Percentiles rank a stretch among this genome's conserved stretches.
These are phyloP conservation scores for Sparidentex hasta DNA, from an alignment of 2,797 vertebrate species.

Conservation along the genomic window DNA sequence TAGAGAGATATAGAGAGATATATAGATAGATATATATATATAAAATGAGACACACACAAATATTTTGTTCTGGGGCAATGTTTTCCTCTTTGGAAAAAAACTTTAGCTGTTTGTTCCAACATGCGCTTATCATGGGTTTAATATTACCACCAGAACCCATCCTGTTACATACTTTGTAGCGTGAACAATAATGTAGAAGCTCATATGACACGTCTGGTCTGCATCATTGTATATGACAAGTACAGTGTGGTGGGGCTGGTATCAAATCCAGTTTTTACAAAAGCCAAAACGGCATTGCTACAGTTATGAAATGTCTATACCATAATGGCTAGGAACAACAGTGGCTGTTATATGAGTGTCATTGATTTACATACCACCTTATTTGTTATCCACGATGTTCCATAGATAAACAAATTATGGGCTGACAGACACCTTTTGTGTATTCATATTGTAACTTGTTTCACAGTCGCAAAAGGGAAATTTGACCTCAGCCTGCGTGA, in stretches of 20 bases:
- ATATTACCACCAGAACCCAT: neutral
- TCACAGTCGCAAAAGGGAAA: constrained; percentile 23
- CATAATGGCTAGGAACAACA: neutral
- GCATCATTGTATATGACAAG: neutral
- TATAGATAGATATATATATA: neutral
- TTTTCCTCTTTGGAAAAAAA: no score
- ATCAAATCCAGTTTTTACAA: neutral
- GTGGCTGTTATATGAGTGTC: neutral
- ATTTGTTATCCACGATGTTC: constrained; percentile 20
- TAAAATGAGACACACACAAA: no score
- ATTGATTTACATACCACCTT: constrained; percentile 4
- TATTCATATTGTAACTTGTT: neutral
- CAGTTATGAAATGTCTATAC: neutral
- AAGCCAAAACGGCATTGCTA: neutral
- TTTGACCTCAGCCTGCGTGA: constrained; percentile 21
- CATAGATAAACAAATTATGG: constrained; percentile 7
- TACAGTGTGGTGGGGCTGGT: neutral
- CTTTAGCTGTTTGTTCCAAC: neutral
- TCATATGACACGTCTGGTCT: neutral
- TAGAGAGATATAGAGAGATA: neutral
- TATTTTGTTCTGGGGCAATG: neutral
- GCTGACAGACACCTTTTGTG: neutral
- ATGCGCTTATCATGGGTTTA: neutral
- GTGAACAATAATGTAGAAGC: neutral
- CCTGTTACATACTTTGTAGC: neutral